Percentiles rank a stretch among this genome's conserved stretches.
Conservation (phyloP, 2,797 vertebrate species). For the Glossophaga mutica region DNA sequence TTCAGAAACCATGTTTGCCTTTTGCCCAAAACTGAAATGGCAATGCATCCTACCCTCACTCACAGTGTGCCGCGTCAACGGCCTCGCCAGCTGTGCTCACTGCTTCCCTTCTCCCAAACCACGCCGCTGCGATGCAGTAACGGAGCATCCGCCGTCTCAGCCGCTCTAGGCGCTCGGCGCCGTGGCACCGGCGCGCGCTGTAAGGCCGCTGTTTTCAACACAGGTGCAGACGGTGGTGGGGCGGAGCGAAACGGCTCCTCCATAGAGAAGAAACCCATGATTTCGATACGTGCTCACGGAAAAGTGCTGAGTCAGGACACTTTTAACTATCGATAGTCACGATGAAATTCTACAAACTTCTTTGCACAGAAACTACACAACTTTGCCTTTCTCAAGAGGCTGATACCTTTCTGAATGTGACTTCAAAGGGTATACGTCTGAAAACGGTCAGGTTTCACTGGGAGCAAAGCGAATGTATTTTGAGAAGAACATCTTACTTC, state of each 20-base stretch:
- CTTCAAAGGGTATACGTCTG: neutral
- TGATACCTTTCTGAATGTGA: neutral
- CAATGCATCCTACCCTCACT: neutral
- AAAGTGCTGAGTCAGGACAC: neutral
- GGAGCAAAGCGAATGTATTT: slow-evolving; percentile 38
- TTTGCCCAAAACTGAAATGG: neutral
- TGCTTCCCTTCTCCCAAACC: neutral
- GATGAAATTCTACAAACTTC: slow-evolving; percentile 18
- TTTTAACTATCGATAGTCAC: neutral
- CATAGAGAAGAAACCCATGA: neutral
- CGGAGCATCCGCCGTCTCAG: too few relatives aligned
- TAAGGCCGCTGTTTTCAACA: neutral
- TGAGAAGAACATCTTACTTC: slow-evolving; percentile 25
- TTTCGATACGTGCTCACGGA: neutral
- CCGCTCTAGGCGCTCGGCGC: neutral
- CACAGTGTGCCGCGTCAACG: neutral
- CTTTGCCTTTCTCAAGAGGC: neutral
- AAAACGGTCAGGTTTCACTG: slow-evolving; percentile 32
- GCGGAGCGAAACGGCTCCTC: neutral
- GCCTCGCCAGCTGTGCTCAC: too few relatives aligned
- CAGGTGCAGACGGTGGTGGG: neutral
- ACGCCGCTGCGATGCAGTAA: neutral
- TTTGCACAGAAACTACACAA: neutral
- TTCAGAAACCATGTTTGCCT: neutral
- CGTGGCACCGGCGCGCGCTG: neutral